phyloP scores from a whole-genome alignment of 2,113 vertebrate species.

The Glareola pratincola region DNA sequence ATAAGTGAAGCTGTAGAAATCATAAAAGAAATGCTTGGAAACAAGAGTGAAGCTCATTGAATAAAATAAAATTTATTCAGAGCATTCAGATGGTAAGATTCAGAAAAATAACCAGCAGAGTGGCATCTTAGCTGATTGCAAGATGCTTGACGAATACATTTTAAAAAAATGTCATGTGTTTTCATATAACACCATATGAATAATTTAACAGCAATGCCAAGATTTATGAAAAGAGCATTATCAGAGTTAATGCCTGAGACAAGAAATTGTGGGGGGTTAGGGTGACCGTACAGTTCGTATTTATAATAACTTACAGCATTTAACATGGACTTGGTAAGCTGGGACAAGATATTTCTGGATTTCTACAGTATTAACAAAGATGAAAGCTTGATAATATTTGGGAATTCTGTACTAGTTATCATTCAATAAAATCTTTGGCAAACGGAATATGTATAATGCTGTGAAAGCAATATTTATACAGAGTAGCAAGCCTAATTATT shows the following conservation, averaged over 20 bases:
- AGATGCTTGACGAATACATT: slow-evolving; percentile 62
- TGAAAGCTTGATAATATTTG: background rate
- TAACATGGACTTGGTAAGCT: background rate
- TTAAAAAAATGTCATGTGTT: slow-evolving; percentile 65
- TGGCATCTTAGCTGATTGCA: slow-evolving; percentile 63
- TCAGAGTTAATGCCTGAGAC: slow-evolving; percentile 53
- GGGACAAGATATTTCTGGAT: background rate
- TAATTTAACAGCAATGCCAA: slow-evolving; percentile 74
- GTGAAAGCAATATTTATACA: background rate
- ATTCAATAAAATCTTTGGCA: background rate
- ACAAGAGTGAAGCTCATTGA: slow-evolving; percentile 73
- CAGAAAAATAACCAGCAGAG: slow-evolving; percentile 68
- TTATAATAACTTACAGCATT: background rate
- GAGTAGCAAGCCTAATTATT: background rate
- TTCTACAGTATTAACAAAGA: background rate
- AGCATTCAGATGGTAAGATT: slow-evolving; percentile 71
- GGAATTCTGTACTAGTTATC: background rate
- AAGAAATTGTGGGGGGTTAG: slow-evolving; percentile 8
- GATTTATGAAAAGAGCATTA: slow-evolving; percentile 71
- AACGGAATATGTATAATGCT: background rate
- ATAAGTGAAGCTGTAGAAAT: slow-evolving; percentile 64
- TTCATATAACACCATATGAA: slow-evolving; percentile 68
- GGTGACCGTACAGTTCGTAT: background rate
- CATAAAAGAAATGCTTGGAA: slow-evolving; percentile 66
- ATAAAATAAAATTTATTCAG: slow-evolving; percentile 78